Conservation (phyloP, 2,888 invertebrate species). For the Atethmia centrago region DNA sequence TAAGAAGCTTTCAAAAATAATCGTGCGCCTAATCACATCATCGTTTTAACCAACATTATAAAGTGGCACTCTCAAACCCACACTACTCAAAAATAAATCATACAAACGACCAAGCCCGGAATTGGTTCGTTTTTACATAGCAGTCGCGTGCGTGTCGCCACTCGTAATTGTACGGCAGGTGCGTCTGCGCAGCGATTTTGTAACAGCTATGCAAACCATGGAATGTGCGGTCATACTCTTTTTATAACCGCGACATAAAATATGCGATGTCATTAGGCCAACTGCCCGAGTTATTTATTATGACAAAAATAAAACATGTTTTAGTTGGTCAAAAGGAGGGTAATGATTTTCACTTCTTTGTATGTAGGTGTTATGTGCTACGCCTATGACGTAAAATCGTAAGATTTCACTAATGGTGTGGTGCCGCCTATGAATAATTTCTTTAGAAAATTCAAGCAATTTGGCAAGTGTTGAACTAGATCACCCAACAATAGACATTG, state of each 20-base stretch:
- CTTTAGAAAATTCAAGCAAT: conserved; percentile 18
- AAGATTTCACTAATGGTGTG: conserved; percentile 40
- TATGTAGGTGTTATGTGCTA: conserved; percentile 33
- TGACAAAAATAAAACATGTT: conserved; percentile 37
- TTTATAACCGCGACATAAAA: conserved; percentile 56
- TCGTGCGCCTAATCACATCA: conserved; percentile 20
- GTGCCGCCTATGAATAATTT: conserved; percentile 20
- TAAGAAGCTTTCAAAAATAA: conserved; percentile 9
- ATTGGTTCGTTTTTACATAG: conserved; percentile 59
- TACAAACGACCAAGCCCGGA: conserved; percentile 41
- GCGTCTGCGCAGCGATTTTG: conserved; percentile 59
- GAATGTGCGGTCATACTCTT: conserved; percentile 60
- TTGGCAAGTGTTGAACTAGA: conserved; percentile 10
- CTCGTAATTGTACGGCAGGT: conserved; percentile 62
- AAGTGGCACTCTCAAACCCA: conserved; percentile 39
- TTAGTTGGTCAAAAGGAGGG: conserved; percentile 52
- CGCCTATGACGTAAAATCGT: conserved; percentile 48
- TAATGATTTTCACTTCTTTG: conserved; percentile 49
- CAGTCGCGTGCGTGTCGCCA: conserved; percentile 61
- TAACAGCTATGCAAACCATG: conserved; percentile 65
- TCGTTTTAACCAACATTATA: conserved; percentile 27
- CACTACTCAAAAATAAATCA: conserved; percentile 50
- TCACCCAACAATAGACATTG: conserved; percentile 8
- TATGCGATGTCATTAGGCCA: conserved; percentile 54
- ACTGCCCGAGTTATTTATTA: conserved; percentile 32